Conservation (phyloP, 2,797 vertebrate genomes). For the Nothura maculosa region DNA sequence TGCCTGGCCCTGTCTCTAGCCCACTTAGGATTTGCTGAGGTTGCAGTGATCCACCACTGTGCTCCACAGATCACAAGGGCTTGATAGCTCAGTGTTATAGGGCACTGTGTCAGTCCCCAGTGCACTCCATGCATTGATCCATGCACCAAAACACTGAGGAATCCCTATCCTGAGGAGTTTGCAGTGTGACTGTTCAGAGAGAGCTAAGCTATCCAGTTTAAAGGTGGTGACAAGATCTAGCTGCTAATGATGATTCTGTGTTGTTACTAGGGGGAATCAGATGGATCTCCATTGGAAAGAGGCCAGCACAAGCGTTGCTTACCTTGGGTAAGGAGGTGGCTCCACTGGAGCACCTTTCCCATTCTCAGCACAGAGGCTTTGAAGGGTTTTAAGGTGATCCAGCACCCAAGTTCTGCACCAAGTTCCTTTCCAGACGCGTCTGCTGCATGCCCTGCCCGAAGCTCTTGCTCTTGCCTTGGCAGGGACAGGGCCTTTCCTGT, state of each 20-base stretch:
- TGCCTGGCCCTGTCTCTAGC: not conserved
- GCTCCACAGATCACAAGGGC: accelerated
- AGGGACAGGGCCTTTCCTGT: not conserved
- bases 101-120: not conserved
- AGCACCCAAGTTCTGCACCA: not conserved
- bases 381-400: not conserved
- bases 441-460: accelerated
- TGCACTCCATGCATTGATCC: not conserved
- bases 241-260: not conserved
- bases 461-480: not conserved
- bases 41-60: not conserved
- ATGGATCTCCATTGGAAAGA: not conserved
- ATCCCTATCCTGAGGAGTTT: not conserved
- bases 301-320: not conserved
- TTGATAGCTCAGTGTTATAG: not conserved
- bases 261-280: conserved; percentile 21
- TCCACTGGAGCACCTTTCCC: not conserved
- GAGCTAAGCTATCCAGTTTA: not conserved
- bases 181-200: not conserved
- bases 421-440: not conserved
- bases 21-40: not conserved
- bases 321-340: accelerated
- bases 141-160: not conserved
- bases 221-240: not conserved
- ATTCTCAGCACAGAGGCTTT: not conserved